Base-by-base conservation (phyloP, 2,113 vertebrate species). In the Oreochromis niloticus region DNA sequence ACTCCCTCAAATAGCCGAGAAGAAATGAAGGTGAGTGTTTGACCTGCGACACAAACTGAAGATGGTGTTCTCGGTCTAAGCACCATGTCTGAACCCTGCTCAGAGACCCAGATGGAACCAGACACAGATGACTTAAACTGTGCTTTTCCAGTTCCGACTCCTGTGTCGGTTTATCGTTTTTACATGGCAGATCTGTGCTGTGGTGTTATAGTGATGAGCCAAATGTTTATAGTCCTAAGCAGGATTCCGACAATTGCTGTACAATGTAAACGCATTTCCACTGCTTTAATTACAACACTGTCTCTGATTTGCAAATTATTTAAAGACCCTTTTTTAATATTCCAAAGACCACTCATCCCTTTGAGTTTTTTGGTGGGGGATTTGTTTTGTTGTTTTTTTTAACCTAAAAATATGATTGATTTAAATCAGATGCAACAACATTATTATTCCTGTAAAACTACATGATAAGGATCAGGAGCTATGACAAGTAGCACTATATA, bases 11-110 rank as follows among this genome's bases (percentile, higher is more conserved):
- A 95, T 97, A 98, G 93, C 97, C 97, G 89, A 78, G 73, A 57
- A 88, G 78, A 97, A 96, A 99, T 99, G 98, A 99, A 99, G 98
- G 98, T 99, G 96, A 97, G 97, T 95, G 82, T 80, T 75, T 57
- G 61, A 81, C 78, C 61, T 89, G 55, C 66, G 32, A 85, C 87
- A 82, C 79, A 56, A 43, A 48, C 80, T 61, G 80, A 75, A 73
- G 73, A 57, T 32, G 17, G 46, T 68, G 57, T 52, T 50, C 57
- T 63, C 39, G 32, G 24, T 52, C 17, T 24, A 14, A 52, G 19
- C 81, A 52, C 81, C 41, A 14, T 82, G 59, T 82, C 59, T 50
- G 14, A 22, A 82, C 27, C 24, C 19, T 16, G 9, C n/a, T 36
- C 46, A 52, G 30, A 50, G 57, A 36, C 13, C 41, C 27, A 12